Evolutionary conservation across 2,113 vertebrate species (phyloP).

Genomic region (Hypanus sabinus): DNA sequence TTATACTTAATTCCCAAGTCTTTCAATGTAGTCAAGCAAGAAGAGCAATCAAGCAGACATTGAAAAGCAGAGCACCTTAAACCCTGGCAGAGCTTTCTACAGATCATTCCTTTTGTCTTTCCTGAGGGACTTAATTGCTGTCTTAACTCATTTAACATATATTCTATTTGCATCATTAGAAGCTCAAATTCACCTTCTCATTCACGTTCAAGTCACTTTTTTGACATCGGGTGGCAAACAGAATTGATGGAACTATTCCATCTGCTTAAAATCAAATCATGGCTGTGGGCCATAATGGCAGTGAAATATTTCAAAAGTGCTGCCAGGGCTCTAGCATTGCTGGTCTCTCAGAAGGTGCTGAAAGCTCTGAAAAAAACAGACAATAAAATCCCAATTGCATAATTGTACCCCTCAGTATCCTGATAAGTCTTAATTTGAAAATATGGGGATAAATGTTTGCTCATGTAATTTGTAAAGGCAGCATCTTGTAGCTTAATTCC

Average conservation of each 20-base stretch:
- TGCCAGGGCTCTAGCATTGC: not conserved
- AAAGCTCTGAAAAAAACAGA: too few relatives aligned
- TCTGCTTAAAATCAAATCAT: not conserved
- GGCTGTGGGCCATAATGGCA: not conserved
- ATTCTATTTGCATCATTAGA: not conserved
- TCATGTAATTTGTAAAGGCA: too few relatives aligned
- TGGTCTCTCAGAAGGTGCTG: not conserved
- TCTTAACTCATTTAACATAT: not conserved
- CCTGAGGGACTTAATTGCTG: not conserved
- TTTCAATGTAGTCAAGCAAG: not conserved
- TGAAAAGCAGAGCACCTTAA: not conserved
- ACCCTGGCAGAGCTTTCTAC: not conserved
- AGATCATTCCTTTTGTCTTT: not conserved
- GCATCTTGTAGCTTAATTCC: too few relatives aligned
- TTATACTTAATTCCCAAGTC: not conserved
- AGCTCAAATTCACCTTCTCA: not conserved
- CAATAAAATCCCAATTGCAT: not conserved
- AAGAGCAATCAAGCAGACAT: not conserved
- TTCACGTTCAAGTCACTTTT: not conserved
- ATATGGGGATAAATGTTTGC: too few relatives aligned
- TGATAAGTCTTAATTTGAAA: not conserved
- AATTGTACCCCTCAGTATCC: too few relatives aligned
- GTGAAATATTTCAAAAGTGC: not conserved
- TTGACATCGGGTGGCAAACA: not conserved
- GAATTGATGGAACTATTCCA: conserved; percentile 12